Base-by-base conservation (phyloP, 2,113 vertebrate genomes). In the Mesocricetus auratus region DNA sequence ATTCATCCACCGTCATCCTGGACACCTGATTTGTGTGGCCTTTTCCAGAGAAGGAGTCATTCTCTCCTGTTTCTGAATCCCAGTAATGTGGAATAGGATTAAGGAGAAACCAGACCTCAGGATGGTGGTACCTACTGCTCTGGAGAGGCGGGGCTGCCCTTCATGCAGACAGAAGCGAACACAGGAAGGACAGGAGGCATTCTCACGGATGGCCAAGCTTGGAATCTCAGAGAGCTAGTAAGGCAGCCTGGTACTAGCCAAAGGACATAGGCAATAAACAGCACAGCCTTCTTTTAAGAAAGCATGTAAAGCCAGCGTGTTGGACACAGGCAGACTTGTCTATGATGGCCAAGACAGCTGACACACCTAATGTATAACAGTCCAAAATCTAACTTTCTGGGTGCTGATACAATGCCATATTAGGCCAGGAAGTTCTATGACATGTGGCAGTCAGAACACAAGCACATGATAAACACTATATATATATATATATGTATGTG, bases 1-100 rank as follows among this genome's bases (percentile, higher is more conserved):
- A 96, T 2, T 99, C 99, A 4, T 99, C 98, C 62, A 99, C 97
- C 1, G 96, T 98, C 99, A 99, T 99, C 97, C 98, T 98, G 93
- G 98, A 99, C 97, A 99, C 99, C 97, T 99, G 99, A 97, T 99
- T 99, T 36, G 99, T 99, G 98, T 99, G 99, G 50, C 99, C 99
- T 95, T 99, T 99, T 13, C 99, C 99, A 4, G 98, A 95, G 86
- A 99, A 99, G 74, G 97, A 98, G 93, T 99, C 99, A 0, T 99
- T 99, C 94, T 99, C 99, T 26, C 99, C 99, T 0, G 99, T 99
- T 94, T 99, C 99, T 15, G 99, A 99, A 98, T 99, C 99, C 99
- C 99, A 99, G 97, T 99, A 99, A 99, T 99, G 99, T 99, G 98
- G 97, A 97, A 26, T 13, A 0, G 53, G 36, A 97, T 99, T 99